phyloP scores from a whole-genome alignment of 2,888 invertebrate genomes.

The Galerucella nymphaeae region DNA sequence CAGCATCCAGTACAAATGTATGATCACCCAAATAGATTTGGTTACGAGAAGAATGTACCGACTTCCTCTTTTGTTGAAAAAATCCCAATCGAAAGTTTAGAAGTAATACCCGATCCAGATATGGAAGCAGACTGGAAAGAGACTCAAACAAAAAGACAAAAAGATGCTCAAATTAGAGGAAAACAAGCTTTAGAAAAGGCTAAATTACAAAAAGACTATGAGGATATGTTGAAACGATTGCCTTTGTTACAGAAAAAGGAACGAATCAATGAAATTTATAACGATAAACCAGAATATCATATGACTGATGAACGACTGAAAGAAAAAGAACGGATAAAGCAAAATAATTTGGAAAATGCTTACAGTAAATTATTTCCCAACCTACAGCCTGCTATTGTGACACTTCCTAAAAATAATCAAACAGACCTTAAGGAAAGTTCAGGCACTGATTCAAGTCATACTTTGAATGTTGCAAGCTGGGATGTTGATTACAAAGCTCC shows the following conservation, averaged over 20 bases:
- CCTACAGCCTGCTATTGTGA: slow-evolving; percentile 54
- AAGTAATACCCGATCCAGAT: slow-evolving; percentile 52
- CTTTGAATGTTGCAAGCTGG: slow-evolving; percentile 47
- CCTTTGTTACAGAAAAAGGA: slow-evolving; percentile 62
- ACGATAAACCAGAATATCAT: slow-evolving; percentile 61
- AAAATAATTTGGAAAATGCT: slow-evolving; percentile 68
- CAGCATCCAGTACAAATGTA: slow-evolving; percentile 62
- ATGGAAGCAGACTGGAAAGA: slow-evolving; percentile 55
- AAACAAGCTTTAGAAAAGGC: slow-evolving; percentile 67
- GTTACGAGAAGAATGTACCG: slow-evolving; percentile 53
- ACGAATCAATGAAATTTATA: slow-evolving; percentile 56
- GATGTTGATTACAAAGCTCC: slow-evolving; percentile 47
- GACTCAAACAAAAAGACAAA: slow-evolving; percentile 55
- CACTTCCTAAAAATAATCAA: slow-evolving; percentile 54
- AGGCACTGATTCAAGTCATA: slow-evolving; percentile 8
- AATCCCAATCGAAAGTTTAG: slow-evolving; percentile 54
- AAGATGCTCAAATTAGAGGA: slow-evolving; percentile 62
- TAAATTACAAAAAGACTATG: slow-evolving; percentile 66
- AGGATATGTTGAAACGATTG: slow-evolving; percentile 65
- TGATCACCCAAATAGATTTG: slow-evolving; percentile 66
- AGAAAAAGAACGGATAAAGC: slow-evolving; percentile 63
- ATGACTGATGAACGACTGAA: slow-evolving; percentile 64
- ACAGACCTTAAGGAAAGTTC: slow-evolving; percentile 35
- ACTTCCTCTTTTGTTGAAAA: slow-evolving; percentile 59
- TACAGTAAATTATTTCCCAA: slow-evolving; percentile 63